phyloP scores from a whole-genome alignment of 2,888 invertebrate species.

The Norana najaformis region DNA sequence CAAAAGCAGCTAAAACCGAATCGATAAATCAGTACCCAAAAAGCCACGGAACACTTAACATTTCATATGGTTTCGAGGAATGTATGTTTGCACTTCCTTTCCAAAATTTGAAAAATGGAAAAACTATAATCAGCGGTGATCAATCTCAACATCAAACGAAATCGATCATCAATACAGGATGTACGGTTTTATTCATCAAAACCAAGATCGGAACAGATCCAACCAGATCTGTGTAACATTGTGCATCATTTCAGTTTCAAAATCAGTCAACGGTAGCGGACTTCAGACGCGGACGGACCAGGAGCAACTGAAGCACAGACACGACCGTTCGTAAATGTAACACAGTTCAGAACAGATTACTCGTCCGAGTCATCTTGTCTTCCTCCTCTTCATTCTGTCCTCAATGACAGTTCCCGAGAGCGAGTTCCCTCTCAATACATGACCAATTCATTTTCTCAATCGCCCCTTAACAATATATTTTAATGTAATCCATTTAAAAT shows the following conservation, averaged over 20 bases:
- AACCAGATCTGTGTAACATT: neutral
- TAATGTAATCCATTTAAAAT: no score
- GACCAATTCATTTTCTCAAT: no score
- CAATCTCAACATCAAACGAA: neutral
- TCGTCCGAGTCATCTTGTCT: constrained; percentile 54
- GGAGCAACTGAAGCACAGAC: neutral
- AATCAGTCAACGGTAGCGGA: neutral
- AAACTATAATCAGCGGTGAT: neutral
- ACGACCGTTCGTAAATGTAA: neutral
- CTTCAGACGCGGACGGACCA: neutral
- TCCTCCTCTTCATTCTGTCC: constrained; percentile 57
- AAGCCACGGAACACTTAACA: neutral
- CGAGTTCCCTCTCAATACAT: no score
- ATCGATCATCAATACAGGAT: neutral
- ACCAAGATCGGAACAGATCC: neutral
- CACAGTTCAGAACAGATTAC: constrained; percentile 34
- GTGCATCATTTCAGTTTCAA: neutral
- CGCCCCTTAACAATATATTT: no score
- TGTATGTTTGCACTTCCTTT: neutral
- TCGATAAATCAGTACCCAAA: neutral
- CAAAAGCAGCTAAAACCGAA: neutral
- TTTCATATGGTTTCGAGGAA: neutral
- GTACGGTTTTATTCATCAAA: neutral
- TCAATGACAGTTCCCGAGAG: no score
- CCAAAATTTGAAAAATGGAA: neutral